Evolutionary conservation across 2,888 invertebrate species (phyloP), one percentile per base, ranked within the genome.

Genomic region (Megalurothrips usitatus): DNA sequence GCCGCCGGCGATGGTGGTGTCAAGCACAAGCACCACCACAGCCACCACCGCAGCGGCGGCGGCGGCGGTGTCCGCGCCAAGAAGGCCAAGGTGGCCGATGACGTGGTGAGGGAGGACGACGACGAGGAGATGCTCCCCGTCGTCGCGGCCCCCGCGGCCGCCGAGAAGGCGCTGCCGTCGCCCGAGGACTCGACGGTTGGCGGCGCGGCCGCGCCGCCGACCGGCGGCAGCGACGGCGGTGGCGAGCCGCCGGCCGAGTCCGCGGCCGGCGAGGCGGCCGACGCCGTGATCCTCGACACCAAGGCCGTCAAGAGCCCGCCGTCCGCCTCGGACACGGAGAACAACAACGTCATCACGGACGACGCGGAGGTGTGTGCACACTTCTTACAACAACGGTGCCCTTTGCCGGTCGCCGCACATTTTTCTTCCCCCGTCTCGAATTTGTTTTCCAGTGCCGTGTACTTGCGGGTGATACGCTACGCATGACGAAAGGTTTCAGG

Each of bases 141-240:
- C 26, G 68, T 75, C 23, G 68, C 68, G 68, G 26, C 68, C 68
- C 68, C 68, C 68, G 68, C 68, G 23, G 68, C 68, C 68, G 68
- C 23, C 23, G 68, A 75, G 68, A 75, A 75, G 68, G 68, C 68
- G 26, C 58, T 19, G 52, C 14, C 52, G 6, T 52, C 19, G 6
- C 14, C 52, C 52, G 14, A 52, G 58, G 58, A 17, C 58, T 58
- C 58, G 58, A 17, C 34, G 3, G 34, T 43, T 43, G 34, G 34
- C 6, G 34, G 3, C 34, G 34, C 34, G 2, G 34, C 34, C 3
- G 3, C 34, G 34, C 34, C 34, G 34, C 2, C 34, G n/a, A n/a
- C 52, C 52, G 52, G 52, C 52, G 52, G 52, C 58, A 17, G 52
- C 52, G 10, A 10, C 52, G 52, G 14, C 14, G 58, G 58, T 17